Conservation (phyloP, 2,797 vertebrate genomes). For the Ataeniobius toweri region DNA sequence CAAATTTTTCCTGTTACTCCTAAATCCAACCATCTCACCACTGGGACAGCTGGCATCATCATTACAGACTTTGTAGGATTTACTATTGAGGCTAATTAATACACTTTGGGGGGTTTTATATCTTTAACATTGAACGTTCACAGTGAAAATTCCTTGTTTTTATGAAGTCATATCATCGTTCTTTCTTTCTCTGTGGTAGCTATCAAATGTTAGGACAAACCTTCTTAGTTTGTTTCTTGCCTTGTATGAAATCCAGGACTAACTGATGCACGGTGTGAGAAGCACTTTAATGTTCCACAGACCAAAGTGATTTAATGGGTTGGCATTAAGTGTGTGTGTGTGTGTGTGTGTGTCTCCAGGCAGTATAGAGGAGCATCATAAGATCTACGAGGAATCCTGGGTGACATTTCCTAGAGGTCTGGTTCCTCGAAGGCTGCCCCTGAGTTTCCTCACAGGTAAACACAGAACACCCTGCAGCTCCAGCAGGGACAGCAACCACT, state of each 20-base stretch:
- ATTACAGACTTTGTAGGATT: not conserved
- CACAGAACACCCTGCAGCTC: not conserved
- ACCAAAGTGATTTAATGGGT: not conserved
- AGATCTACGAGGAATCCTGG: conserved; percentile 97
- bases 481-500: not conserved
- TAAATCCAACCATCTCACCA: not conserved
- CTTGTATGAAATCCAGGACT: not conserved
- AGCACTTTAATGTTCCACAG: not conserved
- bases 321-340: not conserved
- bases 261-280: not conserved
- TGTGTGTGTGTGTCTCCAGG: conserved; percentile 66
- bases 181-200: too few species aligned
- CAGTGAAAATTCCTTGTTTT: too few species aligned
- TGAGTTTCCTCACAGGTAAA: conserved; percentile 93
- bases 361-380: conserved; percentile 88
- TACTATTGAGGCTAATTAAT: too few species aligned
- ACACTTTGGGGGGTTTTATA: too few species aligned
- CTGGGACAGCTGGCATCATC: not conserved
- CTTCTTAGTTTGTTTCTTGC: not conserved
- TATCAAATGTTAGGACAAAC: conserved; percentile 53
- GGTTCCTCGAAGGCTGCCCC: conserved; percentile 92
- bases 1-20: not conserved
- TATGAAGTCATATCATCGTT: not conserved
- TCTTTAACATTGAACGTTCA: too few species aligned
- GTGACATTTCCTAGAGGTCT: conserved; percentile 95